A percentile compares a stretch with the other conserved stretches of the same genome.
phyloP scores from a whole-genome alignment of 2,888 invertebrate species.

The Metellina segmentata region DNA sequence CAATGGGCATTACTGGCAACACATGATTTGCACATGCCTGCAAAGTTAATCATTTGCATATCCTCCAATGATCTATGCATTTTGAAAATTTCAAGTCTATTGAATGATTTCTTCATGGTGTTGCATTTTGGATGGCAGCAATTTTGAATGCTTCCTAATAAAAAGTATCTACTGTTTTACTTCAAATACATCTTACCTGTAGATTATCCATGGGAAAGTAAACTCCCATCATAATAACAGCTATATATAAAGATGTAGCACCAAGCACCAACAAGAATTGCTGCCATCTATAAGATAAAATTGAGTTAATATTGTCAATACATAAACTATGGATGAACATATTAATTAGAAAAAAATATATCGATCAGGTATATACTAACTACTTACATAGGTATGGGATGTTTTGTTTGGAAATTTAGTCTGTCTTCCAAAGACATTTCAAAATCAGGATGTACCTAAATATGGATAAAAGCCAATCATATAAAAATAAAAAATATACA shows the following conservation, averaged over 20 bases:
- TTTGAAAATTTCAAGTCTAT: too few species aligned
- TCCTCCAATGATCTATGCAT: too few species aligned
- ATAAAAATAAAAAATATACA: too few species aligned
- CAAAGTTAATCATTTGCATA: too few species aligned
- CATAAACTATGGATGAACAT: neutral
- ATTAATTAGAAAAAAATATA: neutral
- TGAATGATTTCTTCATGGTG: too few species aligned
- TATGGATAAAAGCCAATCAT: neutral
- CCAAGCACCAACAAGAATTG: neutral
- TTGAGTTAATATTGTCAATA: neutral
- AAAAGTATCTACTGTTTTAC: too few species aligned
- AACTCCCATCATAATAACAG: neutral
- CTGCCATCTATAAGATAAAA: slow-evolving; percentile 40
- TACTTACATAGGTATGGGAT: slow-evolving; percentile 35
- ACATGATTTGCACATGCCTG: too few species aligned
- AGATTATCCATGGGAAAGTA: neutral
- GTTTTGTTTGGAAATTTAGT: slow-evolving; percentile 51
- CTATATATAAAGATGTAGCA: neutral
- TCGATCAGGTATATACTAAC: neutral
- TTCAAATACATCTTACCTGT: neutral
- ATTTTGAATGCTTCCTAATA: too few species aligned
- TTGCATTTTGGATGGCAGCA: too few species aligned
- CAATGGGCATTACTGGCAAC: neutral
- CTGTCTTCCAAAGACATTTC: slow-evolving; percentile 53
- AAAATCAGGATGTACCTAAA: slow-evolving; percentile 63